Evolutionary conservation across 1,140 invertebrate species (phyloP), one percentile per base, ranked within the genome.

Genomic region (Drosophila serrata): DNA sequence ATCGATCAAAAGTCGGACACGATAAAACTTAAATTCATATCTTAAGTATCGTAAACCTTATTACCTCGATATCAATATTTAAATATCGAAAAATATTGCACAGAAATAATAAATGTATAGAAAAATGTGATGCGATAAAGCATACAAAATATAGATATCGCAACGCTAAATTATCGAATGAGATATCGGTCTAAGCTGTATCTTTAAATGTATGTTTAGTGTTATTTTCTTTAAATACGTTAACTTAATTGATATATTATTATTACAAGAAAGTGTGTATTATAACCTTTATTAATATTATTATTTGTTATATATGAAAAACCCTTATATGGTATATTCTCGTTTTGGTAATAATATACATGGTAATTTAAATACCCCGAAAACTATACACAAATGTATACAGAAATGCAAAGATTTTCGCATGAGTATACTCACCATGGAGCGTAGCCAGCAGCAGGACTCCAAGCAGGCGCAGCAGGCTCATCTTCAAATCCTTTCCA

Each of bases 401-500:
- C 7, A 40, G 0, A 31, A 24, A 4, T 29, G 12, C 6, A n/a
- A 19, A 9, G n/a, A 24, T 7, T 56, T 37, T 40, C 17, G 31
- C 27, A 11, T 3, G 5, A 55, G 53, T 59, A 37, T 42, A 88
- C 84, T 88, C 63, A 88, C 84, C 84, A 70, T 81, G 70, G 27
- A 90, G 61, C 46, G 77, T 58, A 45, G 61, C 68, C 49, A 75
- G 39, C 39, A 90, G 59, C 42, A 64, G 74, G 33, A 51, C 51
- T 40, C 74, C 42, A 35, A 86, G 57, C 60, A 87, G 67, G 29
- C 59, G 73, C 58, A 72, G 46, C 51, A 49, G 42, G 74, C 63
- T 78, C 87, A 91, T 90, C 57, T 72, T 87, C 35, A 81, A 91
- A 70, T 77, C 76, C 81, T 82, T 81, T 86, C 79, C 84, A 91